Base-by-base conservation (phyloP, 2,888 invertebrate species). In the Athetis lepigone region DNA sequence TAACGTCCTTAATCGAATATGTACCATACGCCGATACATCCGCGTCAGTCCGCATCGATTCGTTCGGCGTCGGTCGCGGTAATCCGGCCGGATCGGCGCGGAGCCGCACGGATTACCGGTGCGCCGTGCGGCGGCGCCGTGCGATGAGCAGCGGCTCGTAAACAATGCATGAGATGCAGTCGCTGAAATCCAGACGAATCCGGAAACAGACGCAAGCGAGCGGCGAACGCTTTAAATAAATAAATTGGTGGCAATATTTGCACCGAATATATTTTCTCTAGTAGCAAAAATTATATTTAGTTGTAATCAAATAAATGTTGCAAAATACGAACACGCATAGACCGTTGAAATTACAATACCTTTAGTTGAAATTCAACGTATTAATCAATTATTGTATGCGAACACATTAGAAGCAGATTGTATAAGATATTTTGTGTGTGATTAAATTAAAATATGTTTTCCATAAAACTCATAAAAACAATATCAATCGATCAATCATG, bases 91-190 rank as follows among this genome's bases (percentile, higher is more conserved):
- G 36, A 72, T 60, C 19, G 18, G 40, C 13, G 4, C 33, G 25
- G 36, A 72, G 56, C 19, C 18, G 40, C 13, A 5, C 33, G 50
- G 57, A 61, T 60, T 58, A 71, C 42, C 42, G 29, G 33, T 13
- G 13, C 13, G 13, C 33, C 33, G 33, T 11, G 11, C 2, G 11
- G 18, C 18, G 42, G 33, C 19, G 50, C n/a, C 21, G 36, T 7
- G 50, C 39, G 51, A 39, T 42, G 40, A 36, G 49, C 39, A 33
- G 37, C 39, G 49, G 36, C 50, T 62, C 75, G 23, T 72, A 55
- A 75, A 72, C 51, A 72, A 72, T 69, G 50, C 54, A 61, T n/a
- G 50, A 51, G 69, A 60, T 47, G 62, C 50, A 62, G 39, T 42
- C 42, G 27, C 19, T 9, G 39, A 40, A 27, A 60, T 52, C 47